A percentile compares a stretch with the other conserved stretches of the same genome.
These are phyloP conservation scores for Centropyge bicolor DNA, from an alignment of 2,797 vertebrate species.

Conservation along the genomic window DNA sequence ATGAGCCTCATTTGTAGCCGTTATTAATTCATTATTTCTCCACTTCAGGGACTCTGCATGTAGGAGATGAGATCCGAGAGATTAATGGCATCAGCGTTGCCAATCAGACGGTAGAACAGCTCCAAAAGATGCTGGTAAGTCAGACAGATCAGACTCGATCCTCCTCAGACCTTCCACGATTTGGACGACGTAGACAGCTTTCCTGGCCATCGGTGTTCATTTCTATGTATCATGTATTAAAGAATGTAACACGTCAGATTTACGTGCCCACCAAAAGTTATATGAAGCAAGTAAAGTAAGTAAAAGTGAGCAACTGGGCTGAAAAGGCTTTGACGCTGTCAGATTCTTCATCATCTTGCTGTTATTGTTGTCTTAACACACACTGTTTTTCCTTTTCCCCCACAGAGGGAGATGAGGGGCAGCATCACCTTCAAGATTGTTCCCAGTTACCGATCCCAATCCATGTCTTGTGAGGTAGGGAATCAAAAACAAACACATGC, in stretches of 20 bases:
- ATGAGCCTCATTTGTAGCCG: constrained; percentile 21
- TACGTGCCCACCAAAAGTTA: neutral
- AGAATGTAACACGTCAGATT: neutral
- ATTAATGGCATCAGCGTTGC: constrained; percentile 99
- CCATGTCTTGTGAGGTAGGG: constrained; percentile 95
- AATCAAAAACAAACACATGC: neutral
- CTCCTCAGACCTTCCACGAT: neutral
- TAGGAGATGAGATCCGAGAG: constrained; percentile 98
- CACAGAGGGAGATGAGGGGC: constrained; percentile 96
- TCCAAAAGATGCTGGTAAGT: constrained; percentile 97
- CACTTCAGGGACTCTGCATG: constrained; percentile 93
- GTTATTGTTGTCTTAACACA: neutral
- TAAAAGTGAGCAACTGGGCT: neutral
- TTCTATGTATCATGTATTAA: neutral
- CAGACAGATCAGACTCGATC: neutral
- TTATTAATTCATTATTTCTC: constrained; percentile 34
- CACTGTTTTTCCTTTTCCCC: neutral
- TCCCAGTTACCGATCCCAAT: constrained; percentile 97
- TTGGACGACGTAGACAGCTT: neutral
- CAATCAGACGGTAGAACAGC: constrained; percentile 98
- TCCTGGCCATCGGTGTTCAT: neutral
- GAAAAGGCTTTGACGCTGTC: neutral
- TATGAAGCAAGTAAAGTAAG: neutral
- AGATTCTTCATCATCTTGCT: neutral
- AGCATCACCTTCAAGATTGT: constrained; percentile 99